Base-by-base conservation (phyloP, 2,113 vertebrate species). In the Otocyon megalotis region DNA sequence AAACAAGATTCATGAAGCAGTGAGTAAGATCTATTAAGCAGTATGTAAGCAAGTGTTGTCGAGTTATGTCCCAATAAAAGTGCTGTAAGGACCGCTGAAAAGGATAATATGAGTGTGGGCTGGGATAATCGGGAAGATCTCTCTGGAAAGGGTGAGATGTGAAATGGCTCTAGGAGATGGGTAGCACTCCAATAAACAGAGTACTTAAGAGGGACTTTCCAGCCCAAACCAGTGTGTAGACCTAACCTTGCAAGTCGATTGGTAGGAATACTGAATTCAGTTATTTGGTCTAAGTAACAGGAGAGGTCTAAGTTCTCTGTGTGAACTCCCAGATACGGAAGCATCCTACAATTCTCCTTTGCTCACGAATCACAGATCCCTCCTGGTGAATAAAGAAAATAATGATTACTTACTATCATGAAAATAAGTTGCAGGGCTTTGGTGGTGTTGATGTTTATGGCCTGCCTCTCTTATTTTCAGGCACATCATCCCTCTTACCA, bases 331-430 rank as follows among this genome's bases (percentile, higher is more conserved):
- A 97, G 88, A 86, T 54, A 85, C 22, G 35, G 1, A 72, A 62
- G 35, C 53, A 85, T 96, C 88, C 89, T 95, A 60, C 22, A 94
- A 28, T 84, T 96, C 74, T 56, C 71, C n/a, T 32, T 65, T 72
- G n/a, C n/a, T 90, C 80, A 24, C 84, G 93, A 98, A 76, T 93
- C 97, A 98, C 63, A 96, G 22, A 97, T 80, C 81, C 72, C 76
- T 94, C 28, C 35, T 95, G n/a, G 88, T 4, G 69, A 93, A 77
- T 37, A 24, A 92, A 26, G 48, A 94, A 97, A 97, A 96, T 84
- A 97, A 90, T 76, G 71, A 96, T 94, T 97, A 58, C 56, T 97
- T 96, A 71, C 58, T 94, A 93, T 95, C 32, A 77, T 88, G 95
- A 62, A 94, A 56, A 19, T 76, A 85, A 96, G 92, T 90, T 89